phyloP scores from a whole-genome alignment of 2,888 invertebrate species.

The Diachrysia chrysitis region DNA sequence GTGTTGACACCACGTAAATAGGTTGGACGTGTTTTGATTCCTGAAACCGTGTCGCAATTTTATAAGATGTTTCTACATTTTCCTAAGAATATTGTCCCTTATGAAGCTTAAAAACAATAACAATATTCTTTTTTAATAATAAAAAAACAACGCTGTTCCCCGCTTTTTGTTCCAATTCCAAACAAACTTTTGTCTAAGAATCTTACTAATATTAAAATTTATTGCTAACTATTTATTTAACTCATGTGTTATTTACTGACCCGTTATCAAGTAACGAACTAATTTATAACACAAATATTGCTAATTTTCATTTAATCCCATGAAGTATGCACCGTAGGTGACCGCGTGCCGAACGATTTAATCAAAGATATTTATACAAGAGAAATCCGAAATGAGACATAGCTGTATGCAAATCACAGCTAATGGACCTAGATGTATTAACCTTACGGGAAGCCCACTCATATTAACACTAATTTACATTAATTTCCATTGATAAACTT shows the following conservation, averaged over 20 bases:
- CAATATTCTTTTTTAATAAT: constrained; percentile 15
- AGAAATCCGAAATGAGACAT: constrained; percentile 78
- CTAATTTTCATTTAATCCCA: constrained; percentile 80
- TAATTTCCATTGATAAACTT: constrained; percentile 74
- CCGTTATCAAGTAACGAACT: constrained; percentile 71
- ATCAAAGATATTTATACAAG: constrained; percentile 69
- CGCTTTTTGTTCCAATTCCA: constrained; percentile 8
- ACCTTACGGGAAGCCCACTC: constrained; percentile 68
- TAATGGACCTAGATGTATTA: constrained; percentile 75
- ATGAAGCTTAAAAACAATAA: constrained; percentile 39
- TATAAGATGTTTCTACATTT: constrained; percentile 42
- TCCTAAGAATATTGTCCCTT: constrained; percentile 17
- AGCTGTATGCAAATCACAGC: constrained; percentile 73
- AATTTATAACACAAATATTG: constrained; percentile 75
- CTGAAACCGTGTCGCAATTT: constrained; percentile 51
- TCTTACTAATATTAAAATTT: constrained; percentile 39
- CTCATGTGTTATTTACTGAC: constrained; percentile 59
- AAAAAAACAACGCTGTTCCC: constrained; percentile 25
- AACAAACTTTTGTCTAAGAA: constrained; percentile 31
- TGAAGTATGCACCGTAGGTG: constrained; percentile 65
- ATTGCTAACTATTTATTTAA: constrained; percentile 64
- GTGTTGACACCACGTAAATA: constrained; percentile 76
- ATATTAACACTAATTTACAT: constrained; percentile 73
- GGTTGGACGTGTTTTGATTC: constrained; percentile 75
- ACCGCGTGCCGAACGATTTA: constrained; percentile 60